phyloP scores from a whole-genome alignment of 2,113 vertebrate genomes.

The Zosterops pallidus region DNA sequence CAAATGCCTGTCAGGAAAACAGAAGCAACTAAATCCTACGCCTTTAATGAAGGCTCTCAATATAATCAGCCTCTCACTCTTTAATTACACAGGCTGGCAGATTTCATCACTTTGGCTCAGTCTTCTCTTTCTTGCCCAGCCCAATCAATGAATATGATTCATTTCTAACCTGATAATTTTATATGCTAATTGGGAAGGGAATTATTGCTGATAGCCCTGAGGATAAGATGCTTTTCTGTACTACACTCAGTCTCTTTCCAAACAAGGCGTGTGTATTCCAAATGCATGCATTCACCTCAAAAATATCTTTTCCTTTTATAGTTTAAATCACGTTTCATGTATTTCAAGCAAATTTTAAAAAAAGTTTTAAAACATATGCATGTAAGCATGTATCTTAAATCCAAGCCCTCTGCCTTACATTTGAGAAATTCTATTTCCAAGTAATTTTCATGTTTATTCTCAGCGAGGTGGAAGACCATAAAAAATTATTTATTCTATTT shows the following conservation, averaged over 20 bases:
- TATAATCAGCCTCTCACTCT: background rate
- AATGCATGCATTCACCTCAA: background rate
- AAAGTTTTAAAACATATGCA: background rate
- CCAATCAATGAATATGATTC: background rate
- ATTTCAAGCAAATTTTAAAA: background rate
- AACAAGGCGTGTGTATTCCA: background rate
- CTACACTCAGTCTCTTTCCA: rapidly evolving
- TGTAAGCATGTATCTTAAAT: background rate
- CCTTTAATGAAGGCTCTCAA: background rate
- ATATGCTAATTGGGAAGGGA: background rate
- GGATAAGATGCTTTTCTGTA: background rate
- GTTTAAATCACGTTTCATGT: rapidly evolving
- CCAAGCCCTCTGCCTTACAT: background rate
- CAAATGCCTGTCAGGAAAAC: rapidly evolving
- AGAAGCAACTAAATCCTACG: background rate
- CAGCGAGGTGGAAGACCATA: rapidly evolving
- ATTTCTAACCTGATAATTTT: background rate
- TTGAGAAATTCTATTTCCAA: background rate
- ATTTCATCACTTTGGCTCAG: background rate
- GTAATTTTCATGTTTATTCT: background rate
- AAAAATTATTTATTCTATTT: background rate
- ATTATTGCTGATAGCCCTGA: background rate
- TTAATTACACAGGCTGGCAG: background rate
- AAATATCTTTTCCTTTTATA: background rate
- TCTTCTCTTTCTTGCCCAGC: background rate